Percentiles rank a stretch among this genome's conserved stretches.
phyloP scores from a whole-genome alignment of 2,797 vertebrate species.

The Tauraco hartlaubi region DNA sequence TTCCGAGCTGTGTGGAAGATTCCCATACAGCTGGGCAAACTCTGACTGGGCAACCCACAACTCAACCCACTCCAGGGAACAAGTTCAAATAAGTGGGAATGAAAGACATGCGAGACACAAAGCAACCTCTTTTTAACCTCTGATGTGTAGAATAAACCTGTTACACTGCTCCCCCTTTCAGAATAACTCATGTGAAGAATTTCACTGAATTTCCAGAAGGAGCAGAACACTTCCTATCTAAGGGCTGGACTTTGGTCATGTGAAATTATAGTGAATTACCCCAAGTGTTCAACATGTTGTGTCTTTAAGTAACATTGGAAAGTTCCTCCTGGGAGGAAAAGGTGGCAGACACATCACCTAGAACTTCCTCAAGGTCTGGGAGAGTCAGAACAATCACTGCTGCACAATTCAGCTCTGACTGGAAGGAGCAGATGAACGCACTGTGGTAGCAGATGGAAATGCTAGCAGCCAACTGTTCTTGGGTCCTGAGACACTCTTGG shows the following conservation, averaged over 20 bases:
- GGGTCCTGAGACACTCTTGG: background rate
- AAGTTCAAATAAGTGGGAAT: background rate
- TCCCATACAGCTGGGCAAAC: background rate
- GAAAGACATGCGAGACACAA: background rate
- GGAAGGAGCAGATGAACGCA: background rate
- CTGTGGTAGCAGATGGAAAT: background rate
- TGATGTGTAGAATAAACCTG: background rate
- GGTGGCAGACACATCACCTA: background rate
- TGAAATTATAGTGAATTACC: background rate
- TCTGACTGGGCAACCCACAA: background rate
- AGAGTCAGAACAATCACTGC: background rate
- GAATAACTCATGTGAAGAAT: background rate
- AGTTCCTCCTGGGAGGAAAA: background rate
- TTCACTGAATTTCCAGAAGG: background rate
- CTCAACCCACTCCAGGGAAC: background rate
- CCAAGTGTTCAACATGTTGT: background rate
- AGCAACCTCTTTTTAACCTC: background rate
- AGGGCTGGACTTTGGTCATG: background rate
- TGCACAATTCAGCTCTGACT: background rate
- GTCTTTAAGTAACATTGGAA: background rate
- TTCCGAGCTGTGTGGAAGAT: background rate
- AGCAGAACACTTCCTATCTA: background rate
- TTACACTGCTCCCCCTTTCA: background rate
- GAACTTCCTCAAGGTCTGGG: background rate
- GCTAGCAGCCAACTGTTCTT: background rate